Evolutionary conservation across 2,113 vertebrate genomes (phyloP), one percentile per base, ranked within the genome.

Genomic region (Hydropotes inermis): DNA sequence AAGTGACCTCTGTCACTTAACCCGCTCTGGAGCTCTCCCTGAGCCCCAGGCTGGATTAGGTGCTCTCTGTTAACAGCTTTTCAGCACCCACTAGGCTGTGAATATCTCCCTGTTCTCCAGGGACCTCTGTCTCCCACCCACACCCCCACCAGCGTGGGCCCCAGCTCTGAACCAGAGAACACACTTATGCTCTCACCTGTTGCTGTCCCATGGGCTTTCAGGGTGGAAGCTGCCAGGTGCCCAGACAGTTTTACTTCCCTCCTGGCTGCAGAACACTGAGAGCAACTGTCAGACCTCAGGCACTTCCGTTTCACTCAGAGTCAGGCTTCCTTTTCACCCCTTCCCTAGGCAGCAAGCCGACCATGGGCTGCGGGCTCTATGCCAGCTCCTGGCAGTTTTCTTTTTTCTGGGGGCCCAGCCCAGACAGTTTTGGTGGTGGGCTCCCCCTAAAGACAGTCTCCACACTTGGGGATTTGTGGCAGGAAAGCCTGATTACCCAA

Each of bases 231-330:
- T 93, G 50, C 85, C 76, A 94, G 67, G 61, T 83, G 81, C 90
- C 67, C 43, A 89, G 28, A 94, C 76, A 91, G 95, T 98, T 98
- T 97, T 95, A 98, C 97, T 98, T 98, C 97, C 95, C 60, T 97
- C 60, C 28, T 87, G 50, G 86, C 82, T 91, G 33, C 78, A 83
- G 60, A 96, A 86, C 0, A 0, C 85, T 43, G 36, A 94, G 27
- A 96, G 58, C 88, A 97, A 95, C 96, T 43, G 89, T 95, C 60
- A 97, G 95, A 83, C 55, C 88, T 90, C 91, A 94, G 83, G 23
- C 96, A 95, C 97, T 98, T 98, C 97, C 76, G 67, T 85, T 97
- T 89, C 83, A 55, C 60, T 61, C 50, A 27, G 36, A 97, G 58
- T 45, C 86, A 95, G 88, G 50, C 93, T 98, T 97, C 97, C 97